phyloP scores from a whole-genome alignment of 2,888 invertebrate species.

The Cephus nigrinus region DNA sequence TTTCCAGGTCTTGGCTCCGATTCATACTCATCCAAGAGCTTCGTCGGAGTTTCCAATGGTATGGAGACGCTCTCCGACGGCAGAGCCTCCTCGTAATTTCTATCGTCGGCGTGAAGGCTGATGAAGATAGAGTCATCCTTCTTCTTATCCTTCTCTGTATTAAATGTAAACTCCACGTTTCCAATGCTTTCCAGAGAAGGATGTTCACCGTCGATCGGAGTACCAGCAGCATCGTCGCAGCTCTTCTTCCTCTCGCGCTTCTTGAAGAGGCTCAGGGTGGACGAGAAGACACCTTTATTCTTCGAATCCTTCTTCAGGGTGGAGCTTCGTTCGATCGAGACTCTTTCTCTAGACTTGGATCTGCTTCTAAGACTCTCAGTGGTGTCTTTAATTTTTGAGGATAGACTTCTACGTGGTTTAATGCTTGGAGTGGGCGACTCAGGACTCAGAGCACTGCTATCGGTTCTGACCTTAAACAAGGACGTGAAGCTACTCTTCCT shows the following conservation, averaged over 20 bases:
- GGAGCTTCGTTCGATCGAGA: constrained; percentile 44
- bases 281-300: constrained; percentile 63
- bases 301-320: constrained; percentile 56
- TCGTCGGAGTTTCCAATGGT: constrained; percentile 58
- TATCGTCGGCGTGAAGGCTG: constrained; percentile 52
- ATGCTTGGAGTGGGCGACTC: constrained; percentile 59
- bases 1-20: constrained; percentile 39
- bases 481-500: constrained; percentile 86
- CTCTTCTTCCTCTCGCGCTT: constrained; percentile 61
- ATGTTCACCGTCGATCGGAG: constrained; percentile 21
- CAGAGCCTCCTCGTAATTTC: constrained; percentile 49
- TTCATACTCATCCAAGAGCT: constrained; percentile 58
- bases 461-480: constrained; percentile 77
- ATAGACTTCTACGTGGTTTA: constrained; percentile 59
- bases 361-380: constrained; percentile 63
- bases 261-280: constrained; percentile 61
- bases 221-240: constrained; percentile 45
- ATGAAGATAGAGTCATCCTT: constrained; percentile 52
- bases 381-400: constrained; percentile 62
- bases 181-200: constrained; percentile 54
- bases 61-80: constrained; percentile 61
- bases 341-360: constrained; percentile 62
- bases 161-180: constrained; percentile 54
- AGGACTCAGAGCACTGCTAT: constrained; percentile 56
- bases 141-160: constrained; percentile 40